Conservation (phyloP, 2,113 vertebrate species). For the Tor tambroides region DNA sequence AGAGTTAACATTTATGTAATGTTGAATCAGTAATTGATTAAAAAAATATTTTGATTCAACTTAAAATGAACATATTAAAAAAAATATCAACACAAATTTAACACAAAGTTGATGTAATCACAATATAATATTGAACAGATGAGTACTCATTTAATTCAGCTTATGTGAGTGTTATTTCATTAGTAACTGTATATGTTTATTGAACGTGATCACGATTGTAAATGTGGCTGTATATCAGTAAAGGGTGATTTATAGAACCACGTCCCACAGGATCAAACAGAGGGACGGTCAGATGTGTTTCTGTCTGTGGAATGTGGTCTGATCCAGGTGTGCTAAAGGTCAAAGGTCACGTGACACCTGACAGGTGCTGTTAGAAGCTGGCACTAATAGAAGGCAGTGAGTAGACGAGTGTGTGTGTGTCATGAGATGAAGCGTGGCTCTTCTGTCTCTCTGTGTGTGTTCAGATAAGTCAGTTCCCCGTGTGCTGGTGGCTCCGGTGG, state of each 20-base stretch:
- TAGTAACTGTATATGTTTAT: neutral
- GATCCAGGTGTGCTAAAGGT: neutral
- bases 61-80: too few relatives aligned
- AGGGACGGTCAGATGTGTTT: neutral
- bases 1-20: too few relatives aligned
- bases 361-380: neutral
- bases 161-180: too few relatives aligned
- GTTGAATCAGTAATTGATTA: too few relatives aligned
- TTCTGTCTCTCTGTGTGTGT: slow-evolving; percentile 22
- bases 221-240: neutral
- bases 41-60: too few relatives aligned
- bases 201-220: neutral
- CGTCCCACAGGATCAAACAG: neutral
- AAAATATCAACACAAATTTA: too few relatives aligned
- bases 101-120: too few relatives aligned
- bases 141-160: too few relatives aligned
- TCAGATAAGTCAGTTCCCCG: slow-evolving; percentile 72
- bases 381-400: too few relatives aligned
- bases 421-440: too few relatives aligned
- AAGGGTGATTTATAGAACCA: neutral
- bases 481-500: slow-evolving; percentile 81
- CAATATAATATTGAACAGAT: neutral
- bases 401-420: neutral
- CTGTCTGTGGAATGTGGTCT: neutral
- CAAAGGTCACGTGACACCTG: neutral